Conservation (phyloP, 2,113 vertebrate species). For the Chroicocephalus ridibundus region DNA sequence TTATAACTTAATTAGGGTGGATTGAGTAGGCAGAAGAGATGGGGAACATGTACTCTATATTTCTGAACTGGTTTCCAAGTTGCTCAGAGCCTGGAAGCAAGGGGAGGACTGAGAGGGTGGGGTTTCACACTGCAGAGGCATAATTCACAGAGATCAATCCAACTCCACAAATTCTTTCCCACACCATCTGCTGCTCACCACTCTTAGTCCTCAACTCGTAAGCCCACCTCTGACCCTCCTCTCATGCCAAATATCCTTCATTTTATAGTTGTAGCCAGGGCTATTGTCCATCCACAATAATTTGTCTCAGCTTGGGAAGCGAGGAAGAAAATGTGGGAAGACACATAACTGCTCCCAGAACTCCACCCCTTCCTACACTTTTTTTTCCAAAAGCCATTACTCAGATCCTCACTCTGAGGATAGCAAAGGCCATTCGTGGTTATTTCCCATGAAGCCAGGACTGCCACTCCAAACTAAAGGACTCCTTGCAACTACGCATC, state of each 20-base stretch:
- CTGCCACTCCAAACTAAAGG: neutral
- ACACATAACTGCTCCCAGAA: neutral
- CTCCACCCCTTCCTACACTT: neutral
- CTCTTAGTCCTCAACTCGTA: neutral
- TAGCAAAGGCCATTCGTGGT: neutral
- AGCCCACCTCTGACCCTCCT: neutral
- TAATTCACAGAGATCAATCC: neutral
- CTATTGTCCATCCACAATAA: neutral
- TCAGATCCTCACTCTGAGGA: neutral
- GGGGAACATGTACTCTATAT: neutral
- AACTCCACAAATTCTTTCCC: neutral
- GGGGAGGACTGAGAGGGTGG: neutral
- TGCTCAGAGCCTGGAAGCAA: neutral
- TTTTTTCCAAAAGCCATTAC: constrained; percentile 14
- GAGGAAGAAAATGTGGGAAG: neutral
- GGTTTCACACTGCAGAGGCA: neutral
- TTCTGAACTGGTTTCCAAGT: constrained; percentile 38
- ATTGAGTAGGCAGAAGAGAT: neutral
- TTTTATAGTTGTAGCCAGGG: neutral
- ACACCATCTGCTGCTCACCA: neutral
- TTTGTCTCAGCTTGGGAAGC: neutral
- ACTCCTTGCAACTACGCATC: neutral
- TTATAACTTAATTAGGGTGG: neutral
- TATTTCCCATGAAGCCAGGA: neutral
- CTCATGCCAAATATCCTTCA: neutral